phyloP scores from a whole-genome alignment of 2,113 vertebrate genomes.

The Tympanuchus pallidicinctus region DNA sequence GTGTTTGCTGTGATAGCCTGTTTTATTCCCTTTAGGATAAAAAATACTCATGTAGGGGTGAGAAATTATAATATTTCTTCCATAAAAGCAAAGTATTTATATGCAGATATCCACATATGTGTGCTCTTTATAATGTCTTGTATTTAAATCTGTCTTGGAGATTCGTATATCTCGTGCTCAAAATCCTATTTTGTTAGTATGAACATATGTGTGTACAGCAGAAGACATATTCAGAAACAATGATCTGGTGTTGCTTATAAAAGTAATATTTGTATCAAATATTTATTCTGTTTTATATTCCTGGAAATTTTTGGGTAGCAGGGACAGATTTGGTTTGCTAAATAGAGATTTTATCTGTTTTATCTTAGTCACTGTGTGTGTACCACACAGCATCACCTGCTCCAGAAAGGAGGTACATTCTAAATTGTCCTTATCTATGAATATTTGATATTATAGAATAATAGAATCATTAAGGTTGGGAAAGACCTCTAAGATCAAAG shows the following conservation, averaged over 20 bases:
- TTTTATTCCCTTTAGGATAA: not conserved
- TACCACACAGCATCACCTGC: accelerated
- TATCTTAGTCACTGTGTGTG: accelerated
- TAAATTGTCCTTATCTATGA: accelerated
- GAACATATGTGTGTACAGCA: accelerated
- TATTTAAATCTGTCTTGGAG: not conserved
- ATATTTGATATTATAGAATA: not conserved
- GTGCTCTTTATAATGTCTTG: not conserved
- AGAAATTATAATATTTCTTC: not conserved
- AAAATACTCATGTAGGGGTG: not conserved
- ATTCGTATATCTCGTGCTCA: not conserved
- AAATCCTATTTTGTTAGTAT: not conserved
- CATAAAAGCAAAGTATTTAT: no score
- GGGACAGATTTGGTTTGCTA: not conserved
- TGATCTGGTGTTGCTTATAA: not conserved
- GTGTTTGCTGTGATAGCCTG: not conserved
- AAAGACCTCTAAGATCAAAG: no score
- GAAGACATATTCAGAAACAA: not conserved
- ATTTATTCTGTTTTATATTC: not conserved
- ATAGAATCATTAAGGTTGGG: no score
- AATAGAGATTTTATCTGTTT: not conserved
- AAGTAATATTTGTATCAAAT: not conserved
- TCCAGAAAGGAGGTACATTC: not conserved
- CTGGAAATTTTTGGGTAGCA: not conserved
- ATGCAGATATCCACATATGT: accelerated